Evolutionary conservation across 2,888 invertebrate species (phyloP), one percentile per base, ranked within the genome.

Genomic region (Drosophila seclusa): DNA sequence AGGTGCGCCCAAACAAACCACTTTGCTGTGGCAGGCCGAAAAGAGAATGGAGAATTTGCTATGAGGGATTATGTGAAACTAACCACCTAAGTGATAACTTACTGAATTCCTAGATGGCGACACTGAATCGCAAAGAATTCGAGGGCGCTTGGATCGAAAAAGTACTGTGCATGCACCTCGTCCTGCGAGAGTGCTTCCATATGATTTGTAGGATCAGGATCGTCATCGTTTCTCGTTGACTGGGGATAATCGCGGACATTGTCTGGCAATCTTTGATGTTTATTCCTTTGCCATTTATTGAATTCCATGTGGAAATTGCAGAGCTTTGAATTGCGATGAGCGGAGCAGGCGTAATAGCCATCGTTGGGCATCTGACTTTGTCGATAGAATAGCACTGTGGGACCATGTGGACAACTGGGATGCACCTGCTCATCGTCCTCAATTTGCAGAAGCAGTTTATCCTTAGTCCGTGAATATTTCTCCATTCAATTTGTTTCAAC

Each of bases 1-100:
- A 0, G 98, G 98, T 2, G 97, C 95, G 16, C 98, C 98, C 61
- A 98, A 95, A 91, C 98, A 98, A n/a, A 98, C 92, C 0, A 98
- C 94, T 92, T 96, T 95, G 48, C 96, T 96, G 21, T 32, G 7
- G 16, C 36, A 42, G 45, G 7, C 1, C 1, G n/a, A 27, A 32
- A 31, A 6, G 10, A 18, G 0, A 27, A 52, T n/a, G n/a, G 1
- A 27, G 11, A 57, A n/a, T 21, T 45, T 4, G 21, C 13, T 4
- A 21, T 13, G n/a, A 55, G 5, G 13, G 16, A 49, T 45, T 57
- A 21, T 10, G 21, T 10, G 5, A 5, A 29, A 4, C n/a, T 6
- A 16, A 21, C 10, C 11, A 29, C n/a, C 10, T 3, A 4, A 38
- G 16, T 0, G 0, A 18, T 36, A n/a, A 81, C 89, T 82, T 91